Base-by-base conservation (phyloP, 92 coral and sea anemone genomes). In the Epizoanthus scotinus region DNA sequence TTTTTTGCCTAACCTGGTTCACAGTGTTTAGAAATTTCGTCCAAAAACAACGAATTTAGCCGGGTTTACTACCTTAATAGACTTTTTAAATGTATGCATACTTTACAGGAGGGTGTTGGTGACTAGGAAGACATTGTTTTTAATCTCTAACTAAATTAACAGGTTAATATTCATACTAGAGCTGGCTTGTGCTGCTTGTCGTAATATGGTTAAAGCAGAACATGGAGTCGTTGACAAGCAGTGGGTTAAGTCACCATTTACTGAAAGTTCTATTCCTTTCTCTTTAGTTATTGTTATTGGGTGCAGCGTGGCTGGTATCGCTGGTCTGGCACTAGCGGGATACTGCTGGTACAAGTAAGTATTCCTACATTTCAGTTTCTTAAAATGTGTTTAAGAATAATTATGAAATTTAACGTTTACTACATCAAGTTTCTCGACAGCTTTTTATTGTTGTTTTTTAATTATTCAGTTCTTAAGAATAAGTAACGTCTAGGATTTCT, bases 291-390 rank as follows among this genome's bases (percentile, higher is more conserved):
- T 95, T 69, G 93, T 93, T 20, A 95, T 95, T 81, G 99, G 98
- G 3, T 95, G 99, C 66, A 95, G 98, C 22, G 91, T 95, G 58
- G 94, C 99, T 28, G 99, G 99, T 25, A 91, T 95, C 44, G 99
- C 99, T 28, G 99, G 99, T 34, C 83, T 95, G 38, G 98, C 95
- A 13, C 82, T 95, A 53, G 97, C 99, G n/a, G 99, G 99, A n/a
- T 95, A 95, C 80, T 95, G 99, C 74, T 95, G 99, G 99, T 95
- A 95, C 70, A 95, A 95, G 99, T 95, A 66, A 95, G 99, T 90
- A 42, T 28, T 49, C 18, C 29, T 25, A 5, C 7, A 4, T 14
- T 6, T 58, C 17, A 8, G 18, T 22, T n/a, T 42, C 19, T 38
- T 70, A 0, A 19, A 70, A 63, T 18, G n/a, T n/a, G n/a, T n/a